Conservation (phyloP, 2,888 invertebrate genomes). For the Ceraclea dissimilis region DNA sequence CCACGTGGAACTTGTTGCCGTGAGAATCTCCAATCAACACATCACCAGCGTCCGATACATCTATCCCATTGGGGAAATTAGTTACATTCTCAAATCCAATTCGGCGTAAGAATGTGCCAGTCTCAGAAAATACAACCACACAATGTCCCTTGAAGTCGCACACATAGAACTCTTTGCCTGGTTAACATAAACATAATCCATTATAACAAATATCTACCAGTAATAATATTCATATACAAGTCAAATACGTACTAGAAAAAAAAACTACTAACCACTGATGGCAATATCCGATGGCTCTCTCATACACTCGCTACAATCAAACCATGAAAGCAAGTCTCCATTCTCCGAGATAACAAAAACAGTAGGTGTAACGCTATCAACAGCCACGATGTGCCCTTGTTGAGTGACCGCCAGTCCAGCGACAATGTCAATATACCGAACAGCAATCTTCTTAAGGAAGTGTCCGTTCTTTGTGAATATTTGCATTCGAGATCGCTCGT, state of each 20-base stretch:
- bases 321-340: constrained; percentile 91
- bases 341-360: constrained; percentile 90
- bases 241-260: too few relatives aligned
- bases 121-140: constrained; percentile 91
- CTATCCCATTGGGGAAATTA: constrained; percentile 96
- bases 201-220: too few relatives aligned
- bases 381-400: constrained; percentile 90
- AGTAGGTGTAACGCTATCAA: constrained; percentile 95
- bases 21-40: constrained; percentile 95
- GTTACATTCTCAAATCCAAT: constrained; percentile 95
- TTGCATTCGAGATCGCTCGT: constrained; percentile 94
- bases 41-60: constrained; percentile 94
- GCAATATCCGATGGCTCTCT: constrained; percentile 96
- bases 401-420: constrained; percentile 91
- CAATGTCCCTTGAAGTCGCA: constrained; percentile 98
- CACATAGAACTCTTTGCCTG: constrained; percentile 89
- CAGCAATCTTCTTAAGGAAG: constrained; percentile 90
- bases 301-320: constrained; percentile 97
- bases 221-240: too few relatives aligned
- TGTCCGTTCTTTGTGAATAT: constrained; percentile 94
- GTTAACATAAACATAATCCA: not conserved
- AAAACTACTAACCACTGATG: constrained; percentile 70
- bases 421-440: constrained; percentile 80
- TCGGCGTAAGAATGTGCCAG: constrained; percentile 83
- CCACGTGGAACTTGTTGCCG: constrained; percentile 95